Conservation (phyloP, 2,888 invertebrate genomes). For the Ischnura elegans region DNA sequence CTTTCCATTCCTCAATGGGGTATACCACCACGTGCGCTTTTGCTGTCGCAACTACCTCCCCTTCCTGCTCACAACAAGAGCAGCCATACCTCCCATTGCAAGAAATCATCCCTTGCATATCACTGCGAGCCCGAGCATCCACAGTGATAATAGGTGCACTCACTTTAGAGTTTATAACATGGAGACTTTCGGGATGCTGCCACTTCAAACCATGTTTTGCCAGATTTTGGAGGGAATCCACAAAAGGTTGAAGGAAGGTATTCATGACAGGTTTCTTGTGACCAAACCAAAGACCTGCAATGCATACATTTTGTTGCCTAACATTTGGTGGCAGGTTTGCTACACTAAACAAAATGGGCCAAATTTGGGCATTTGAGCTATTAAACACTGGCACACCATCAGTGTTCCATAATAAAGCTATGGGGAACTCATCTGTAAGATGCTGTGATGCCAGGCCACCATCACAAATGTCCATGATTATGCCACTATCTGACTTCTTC, state of each 20-base stretch:
- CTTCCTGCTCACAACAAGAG: neutral
- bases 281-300: conserved; percentile 48
- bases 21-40: no score
- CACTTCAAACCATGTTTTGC: neutral
- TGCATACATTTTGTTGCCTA: neutral
- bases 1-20: no score
- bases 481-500: no score
- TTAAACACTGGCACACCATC: conserved; percentile 58
- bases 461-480: no score
- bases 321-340: neutral
- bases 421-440: no score
- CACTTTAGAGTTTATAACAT: neutral
- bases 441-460: conserved; percentile 2
- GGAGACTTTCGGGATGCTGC: neutral
- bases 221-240: neutral
- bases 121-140: neutral
- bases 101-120: neutral
- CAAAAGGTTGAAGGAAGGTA: conserved; percentile 33
- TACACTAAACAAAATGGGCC: conserved; percentile 36
- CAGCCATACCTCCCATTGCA: neutral
- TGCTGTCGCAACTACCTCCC: neutral
- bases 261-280: neutral
- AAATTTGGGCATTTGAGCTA: neutral
- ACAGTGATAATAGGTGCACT: neutral
- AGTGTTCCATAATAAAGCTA: conserved; percentile 6